phyloP scores from a whole-genome alignment of 2,888 invertebrate species.

The Caenorhabditis sulstoni region DNA sequence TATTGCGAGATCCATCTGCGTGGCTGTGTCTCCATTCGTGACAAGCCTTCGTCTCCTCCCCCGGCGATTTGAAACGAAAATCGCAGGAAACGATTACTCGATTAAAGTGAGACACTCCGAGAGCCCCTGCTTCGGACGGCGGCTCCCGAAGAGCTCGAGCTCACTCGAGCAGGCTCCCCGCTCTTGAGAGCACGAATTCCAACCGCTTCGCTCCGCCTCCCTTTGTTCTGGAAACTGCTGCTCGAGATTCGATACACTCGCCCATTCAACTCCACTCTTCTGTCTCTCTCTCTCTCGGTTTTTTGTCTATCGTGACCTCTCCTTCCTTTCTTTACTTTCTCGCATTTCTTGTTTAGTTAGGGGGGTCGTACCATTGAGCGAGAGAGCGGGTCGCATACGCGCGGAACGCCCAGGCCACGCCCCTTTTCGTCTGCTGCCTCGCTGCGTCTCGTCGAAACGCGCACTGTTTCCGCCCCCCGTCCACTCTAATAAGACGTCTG shows the following conservation, averaged over 20 bases:
- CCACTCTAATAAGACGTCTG: too few species aligned
- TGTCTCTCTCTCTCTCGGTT: neutral
- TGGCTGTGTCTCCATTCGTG: conserved; percentile 15
- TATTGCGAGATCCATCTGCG: conserved; percentile 11
- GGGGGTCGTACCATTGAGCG: neutral
- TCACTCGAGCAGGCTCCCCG: too few species aligned
- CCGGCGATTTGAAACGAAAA: conserved; percentile 56
- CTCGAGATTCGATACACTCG: too few species aligned
- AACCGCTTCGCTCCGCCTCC: too few species aligned
- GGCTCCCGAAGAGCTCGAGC: too few species aligned
- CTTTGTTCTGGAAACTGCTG: too few species aligned
- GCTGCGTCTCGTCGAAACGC: conserved; percentile 6
- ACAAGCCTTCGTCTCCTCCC: conserved; percentile 17
- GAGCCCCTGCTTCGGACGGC: neutral
- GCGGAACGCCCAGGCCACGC: too few species aligned
- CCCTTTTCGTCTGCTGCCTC: neutral
- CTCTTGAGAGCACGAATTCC: neutral
- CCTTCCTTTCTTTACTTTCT: neutral
- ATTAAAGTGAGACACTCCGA: conserved; percentile 56
- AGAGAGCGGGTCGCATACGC: too few species aligned
- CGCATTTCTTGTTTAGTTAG: neutral
- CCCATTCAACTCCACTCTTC: too few species aligned
- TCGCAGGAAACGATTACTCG: conserved; percentile 64
- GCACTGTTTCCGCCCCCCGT: neutral
- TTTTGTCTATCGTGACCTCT: neutral